A percentile compares a stretch with the other conserved stretches of the same genome.
Evolutionary conservation across 2,113 vertebrate genomes (phyloP).

Genomic region (Entomyzon cyanotis): DNA sequence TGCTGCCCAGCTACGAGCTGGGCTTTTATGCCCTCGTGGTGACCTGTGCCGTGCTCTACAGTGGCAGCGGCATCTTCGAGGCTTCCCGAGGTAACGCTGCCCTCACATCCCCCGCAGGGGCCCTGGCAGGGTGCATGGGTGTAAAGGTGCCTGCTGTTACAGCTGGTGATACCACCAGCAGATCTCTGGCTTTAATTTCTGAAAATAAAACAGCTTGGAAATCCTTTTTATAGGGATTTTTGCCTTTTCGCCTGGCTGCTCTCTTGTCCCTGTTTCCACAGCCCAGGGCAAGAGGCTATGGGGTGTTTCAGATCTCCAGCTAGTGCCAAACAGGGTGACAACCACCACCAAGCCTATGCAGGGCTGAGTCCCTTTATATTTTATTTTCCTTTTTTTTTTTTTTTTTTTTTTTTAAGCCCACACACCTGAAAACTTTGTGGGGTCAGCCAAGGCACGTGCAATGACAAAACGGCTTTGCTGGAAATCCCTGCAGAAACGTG

Average conservation of each 20-base stretch:
- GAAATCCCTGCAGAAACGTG: background rate
- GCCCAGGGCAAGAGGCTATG: background rate
- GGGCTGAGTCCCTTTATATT: background rate
- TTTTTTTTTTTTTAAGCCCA: background rate
- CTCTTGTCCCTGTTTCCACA: background rate
- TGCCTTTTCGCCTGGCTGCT: background rate
- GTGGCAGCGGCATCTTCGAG: conserved; percentile 86
- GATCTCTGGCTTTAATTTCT: background rate
- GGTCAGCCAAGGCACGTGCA: fast-evolving
- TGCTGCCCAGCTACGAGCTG: conserved; percentile 86
- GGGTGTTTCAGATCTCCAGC: background rate
- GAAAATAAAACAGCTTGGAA: background rate
- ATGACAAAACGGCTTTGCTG: background rate
- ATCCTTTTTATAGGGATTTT: background rate
- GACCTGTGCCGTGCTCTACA: conserved; percentile 84
- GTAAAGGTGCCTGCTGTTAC: background rate
- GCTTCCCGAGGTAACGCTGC: conserved; percentile 82
- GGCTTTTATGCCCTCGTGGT: conserved; percentile 86
- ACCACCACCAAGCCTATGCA: fast-evolving
- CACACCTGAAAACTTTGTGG: background rate
- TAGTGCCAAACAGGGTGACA: too few species aligned
- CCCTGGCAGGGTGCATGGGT: background rate
- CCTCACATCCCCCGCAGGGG: fast-evolving
- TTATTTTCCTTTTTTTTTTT: background rate
- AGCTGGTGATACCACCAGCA: fast-evolving